phyloP scores from a whole-genome alignment of 2,888 invertebrate genomes.

The Atethmia centrago region DNA sequence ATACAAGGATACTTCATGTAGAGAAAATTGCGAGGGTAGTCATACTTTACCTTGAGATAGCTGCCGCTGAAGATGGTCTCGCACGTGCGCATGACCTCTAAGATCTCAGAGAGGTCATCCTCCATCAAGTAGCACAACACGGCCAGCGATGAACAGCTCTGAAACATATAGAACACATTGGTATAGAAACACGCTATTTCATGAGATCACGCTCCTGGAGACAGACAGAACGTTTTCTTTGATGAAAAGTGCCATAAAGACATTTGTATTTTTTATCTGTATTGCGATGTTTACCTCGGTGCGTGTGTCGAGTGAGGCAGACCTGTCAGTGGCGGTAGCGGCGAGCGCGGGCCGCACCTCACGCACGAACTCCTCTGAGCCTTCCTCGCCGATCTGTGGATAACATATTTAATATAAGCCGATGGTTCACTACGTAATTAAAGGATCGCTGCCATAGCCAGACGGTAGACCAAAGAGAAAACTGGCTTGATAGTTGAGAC shows the following conservation, averaged over 20 bases:
- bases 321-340: constrained; percentile 93
- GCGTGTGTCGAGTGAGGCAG: constrained; percentile 93
- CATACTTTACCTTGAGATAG: constrained; percentile 91
- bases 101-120: constrained; percentile 93
- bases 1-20: neutral
- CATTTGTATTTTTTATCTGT: neutral
- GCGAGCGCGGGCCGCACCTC: constrained; percentile 94
- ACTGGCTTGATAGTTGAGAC: no score
- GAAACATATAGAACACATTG: constrained; percentile 66
- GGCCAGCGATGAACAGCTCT: constrained; percentile 96
- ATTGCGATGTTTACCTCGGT: constrained; percentile 91
- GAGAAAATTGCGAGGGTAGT: neutral
- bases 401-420: neutral
- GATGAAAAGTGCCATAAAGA: neutral
- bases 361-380: constrained; percentile 92
- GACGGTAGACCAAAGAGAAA: neutral
- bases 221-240: no score
- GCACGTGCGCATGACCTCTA: constrained; percentile 93
- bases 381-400: constrained; percentile 88
- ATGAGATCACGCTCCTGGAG: no score
- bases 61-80: constrained; percentile 95
- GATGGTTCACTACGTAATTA: neutral
- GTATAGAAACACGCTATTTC: neutral
- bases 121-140: constrained; percentile 95
- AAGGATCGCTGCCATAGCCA: neutral